A percentile compares a stretch with the other conserved stretches of the same genome.
phyloP scores from a whole-genome alignment of 2,113 vertebrate genomes.

The Ranitomeya variabilis region DNA sequence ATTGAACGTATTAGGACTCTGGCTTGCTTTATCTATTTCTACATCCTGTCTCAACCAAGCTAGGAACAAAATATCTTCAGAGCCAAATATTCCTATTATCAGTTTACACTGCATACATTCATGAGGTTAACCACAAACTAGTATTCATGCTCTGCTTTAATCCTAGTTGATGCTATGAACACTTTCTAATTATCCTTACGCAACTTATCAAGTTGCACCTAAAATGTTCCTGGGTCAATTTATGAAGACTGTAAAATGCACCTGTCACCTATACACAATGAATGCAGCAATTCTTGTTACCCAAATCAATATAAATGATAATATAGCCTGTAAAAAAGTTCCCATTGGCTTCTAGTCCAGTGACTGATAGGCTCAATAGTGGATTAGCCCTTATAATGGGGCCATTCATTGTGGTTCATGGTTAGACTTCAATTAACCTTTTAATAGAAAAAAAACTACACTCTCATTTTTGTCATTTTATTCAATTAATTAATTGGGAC shows the following conservation, averaged over 20 bases:
- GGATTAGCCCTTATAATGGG: neutral
- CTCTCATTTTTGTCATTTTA: neutral
- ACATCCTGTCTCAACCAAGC: neutral
- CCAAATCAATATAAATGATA: neutral
- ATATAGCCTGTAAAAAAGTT: neutral
- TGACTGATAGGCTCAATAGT: neutral
- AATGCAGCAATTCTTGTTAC: neutral
- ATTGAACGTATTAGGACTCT: neutral
- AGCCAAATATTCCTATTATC: slow-evolving; percentile 18
- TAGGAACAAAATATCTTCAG: neutral
- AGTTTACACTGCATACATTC: neutral
- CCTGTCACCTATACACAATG: slow-evolving; percentile 9
- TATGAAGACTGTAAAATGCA: neutral
- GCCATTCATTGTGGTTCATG: neutral
- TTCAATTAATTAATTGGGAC: neutral
- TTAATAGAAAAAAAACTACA: neutral
- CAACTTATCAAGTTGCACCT: slow-evolving; percentile 1
- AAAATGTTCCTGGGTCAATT: neutral
- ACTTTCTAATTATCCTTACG: neutral
- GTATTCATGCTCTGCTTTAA: neutral
- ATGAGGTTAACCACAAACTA: slow-evolving; percentile 25
- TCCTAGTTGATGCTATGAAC: neutral
- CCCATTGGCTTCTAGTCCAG: neutral
- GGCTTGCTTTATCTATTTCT: neutral
- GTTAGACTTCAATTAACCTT: neutral